Evolutionary conservation across 2,113 vertebrate species (phyloP).

Genomic region (Tiliqua scincoides): DNA sequence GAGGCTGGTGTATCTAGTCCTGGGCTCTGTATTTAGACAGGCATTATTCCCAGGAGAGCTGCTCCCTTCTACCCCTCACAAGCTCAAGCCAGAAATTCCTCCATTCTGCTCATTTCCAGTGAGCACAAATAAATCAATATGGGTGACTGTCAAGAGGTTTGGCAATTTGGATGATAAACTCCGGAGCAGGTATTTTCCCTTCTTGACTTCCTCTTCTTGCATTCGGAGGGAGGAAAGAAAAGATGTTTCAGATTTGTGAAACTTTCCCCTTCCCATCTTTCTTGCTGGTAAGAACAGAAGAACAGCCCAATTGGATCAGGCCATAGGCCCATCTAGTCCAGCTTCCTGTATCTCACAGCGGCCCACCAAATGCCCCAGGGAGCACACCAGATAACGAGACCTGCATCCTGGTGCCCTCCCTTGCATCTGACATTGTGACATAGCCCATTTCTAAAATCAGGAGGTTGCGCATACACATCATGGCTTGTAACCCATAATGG

Average conservation of each 20-base stretch:
- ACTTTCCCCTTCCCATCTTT: not conserved
- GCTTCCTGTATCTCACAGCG: no score
- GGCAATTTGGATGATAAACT: not conserved
- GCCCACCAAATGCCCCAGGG: no score
- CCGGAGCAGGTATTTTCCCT: not conserved
- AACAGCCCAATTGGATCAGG: no score
- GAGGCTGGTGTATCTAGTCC: not conserved
- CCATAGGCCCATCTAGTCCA: not conserved
- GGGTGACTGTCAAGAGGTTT: not conserved
- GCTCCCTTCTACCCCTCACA: not conserved
- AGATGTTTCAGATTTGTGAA: not conserved
- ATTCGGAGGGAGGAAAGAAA: not conserved
- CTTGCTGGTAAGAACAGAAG: no score
- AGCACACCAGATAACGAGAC: no score
- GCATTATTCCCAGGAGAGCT: not conserved
- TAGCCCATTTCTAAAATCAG: no score
- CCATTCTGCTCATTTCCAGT: constrained; percentile 12
- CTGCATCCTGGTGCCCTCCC: no score
- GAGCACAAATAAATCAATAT: not conserved
- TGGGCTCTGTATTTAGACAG: not conserved
- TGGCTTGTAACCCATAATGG: no score
- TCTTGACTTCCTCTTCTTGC: not conserved
- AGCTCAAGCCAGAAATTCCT: not conserved
- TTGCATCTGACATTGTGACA: no score
- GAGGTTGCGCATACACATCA: no score